Conservation (phyloP, 2,888 invertebrate species). For the Drosophila phalerata region DNA sequence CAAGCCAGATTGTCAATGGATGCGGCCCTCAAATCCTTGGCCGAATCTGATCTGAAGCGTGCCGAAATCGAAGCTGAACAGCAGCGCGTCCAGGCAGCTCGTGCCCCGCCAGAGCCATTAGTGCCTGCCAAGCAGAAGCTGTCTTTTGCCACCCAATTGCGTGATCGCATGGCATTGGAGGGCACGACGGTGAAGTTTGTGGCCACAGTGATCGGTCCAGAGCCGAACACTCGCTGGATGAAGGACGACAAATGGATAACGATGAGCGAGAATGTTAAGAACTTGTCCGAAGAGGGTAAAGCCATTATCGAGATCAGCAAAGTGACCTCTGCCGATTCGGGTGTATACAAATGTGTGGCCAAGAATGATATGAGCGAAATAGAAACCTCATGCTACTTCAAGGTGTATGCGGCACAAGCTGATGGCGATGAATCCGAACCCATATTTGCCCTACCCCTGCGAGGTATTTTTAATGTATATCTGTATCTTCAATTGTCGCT, state of each 20-base stretch:
- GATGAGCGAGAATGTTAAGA: slow-evolving; percentile 87
- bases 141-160: slow-evolving; percentile 90
- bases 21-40: slow-evolving; percentile 84
- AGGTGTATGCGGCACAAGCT: slow-evolving; percentile 83
- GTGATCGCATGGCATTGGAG: slow-evolving; percentile 91
- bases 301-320: slow-evolving; percentile 91
- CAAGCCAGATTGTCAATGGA: slow-evolving; percentile 83
- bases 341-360: slow-evolving; percentile 93
- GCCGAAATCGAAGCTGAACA: slow-evolving; percentile 74
- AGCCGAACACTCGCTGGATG: slow-evolving; percentile 91
- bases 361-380: slow-evolving; percentile 91
- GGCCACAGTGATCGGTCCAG: slow-evolving; percentile 91
- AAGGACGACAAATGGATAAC: slow-evolving; percentile 89
- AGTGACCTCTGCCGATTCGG: slow-evolving; percentile 89
- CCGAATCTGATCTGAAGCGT: slow-evolving; percentile 83
- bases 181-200: slow-evolving; percentile 92
- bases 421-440: slow-evolving; percentile 85
- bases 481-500: slow-evolving; percentile 37
- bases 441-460: slow-evolving; percentile 87
- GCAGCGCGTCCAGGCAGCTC: slow-evolving; percentile 54
- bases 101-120: slow-evolving; percentile 78
- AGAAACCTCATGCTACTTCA: slow-evolving; percentile 90
- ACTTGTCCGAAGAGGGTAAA: slow-evolving; percentile 89
- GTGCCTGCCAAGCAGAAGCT: slow-evolving; percentile 84
- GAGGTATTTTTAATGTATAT: slow-evolving; percentile 86